Base-by-base conservation (phyloP, 1,140 invertebrate genomes). In the Capitella teleta region DNA sequence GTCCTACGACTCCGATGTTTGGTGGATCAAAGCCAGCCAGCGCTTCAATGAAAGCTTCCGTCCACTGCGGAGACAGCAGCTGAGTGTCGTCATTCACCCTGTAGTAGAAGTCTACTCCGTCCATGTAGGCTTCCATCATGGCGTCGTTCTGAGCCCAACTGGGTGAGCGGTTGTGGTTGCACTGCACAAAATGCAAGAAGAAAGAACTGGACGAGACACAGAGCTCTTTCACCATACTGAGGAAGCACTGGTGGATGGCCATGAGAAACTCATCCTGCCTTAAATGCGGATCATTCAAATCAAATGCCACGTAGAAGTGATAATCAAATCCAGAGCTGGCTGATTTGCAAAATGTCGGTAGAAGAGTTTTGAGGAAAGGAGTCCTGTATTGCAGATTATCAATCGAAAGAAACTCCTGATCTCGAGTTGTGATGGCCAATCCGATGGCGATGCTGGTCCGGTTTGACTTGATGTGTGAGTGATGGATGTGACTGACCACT, bases 131-230 rank as follows among this genome's bases (percentile, higher is more conserved):
- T 21, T 53, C 52, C 30, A 48, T 32, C 46, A 48, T 49, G 47
- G 52, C 52, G 21, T 53, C 52, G 32, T 53, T 53, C 47, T 53
- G 52, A 3, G 52, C 52, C 52, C 52, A 53, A 14, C 46, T 40
- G 12, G 52, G 52, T 5, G 30, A 12, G 10, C 36, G 18, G 8
- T 12, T 43, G 40, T 53, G 52, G 25, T 21, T 40, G 52, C 52
- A 53, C 25, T 44, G 52, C 3, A 53, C 38, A 14, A 53, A 41
- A 23, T 53, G 52, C 36, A 53, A 26, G 16, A 10, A 4, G n/a
- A 49, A 24, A 1, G n/a, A 19, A 8, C 32, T 3, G 16, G 23
- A 12, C 6, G 25, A 14, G 2, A 47, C 37, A 43, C 52, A 53
- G 8, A 40, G 52, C 8, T 28, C 36, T 26, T 24, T 16, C 6